These are phyloP conservation scores for Trochalopteron elliotii DNA, from an alignment of 2,113 vertebrate species.

Conservation along the genomic window DNA sequence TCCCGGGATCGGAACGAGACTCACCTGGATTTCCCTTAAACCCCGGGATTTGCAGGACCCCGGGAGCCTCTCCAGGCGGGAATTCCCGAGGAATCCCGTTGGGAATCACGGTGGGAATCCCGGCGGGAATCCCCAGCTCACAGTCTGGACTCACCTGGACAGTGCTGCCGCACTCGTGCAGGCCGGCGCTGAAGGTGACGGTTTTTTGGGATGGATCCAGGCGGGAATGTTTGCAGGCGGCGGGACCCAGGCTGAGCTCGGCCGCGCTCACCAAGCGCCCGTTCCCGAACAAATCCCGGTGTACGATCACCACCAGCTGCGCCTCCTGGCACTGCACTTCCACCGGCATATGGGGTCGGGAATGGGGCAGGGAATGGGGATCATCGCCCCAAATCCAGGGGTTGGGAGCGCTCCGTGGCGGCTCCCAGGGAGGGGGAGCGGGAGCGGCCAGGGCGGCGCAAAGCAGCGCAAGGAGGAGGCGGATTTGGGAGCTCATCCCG, in stretches of 20 bases:
- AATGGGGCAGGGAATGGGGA: rapidly evolving
- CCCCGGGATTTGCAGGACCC: too few species aligned
- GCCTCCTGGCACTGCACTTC: slow-evolving; percentile 11
- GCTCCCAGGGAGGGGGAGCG: neutral
- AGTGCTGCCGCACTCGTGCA: slow-evolving; percentile 3
- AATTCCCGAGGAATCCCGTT: neutral
- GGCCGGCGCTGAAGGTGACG: neutral
- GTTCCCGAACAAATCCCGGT: slow-evolving; percentile 27
- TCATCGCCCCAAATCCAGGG: rapidly evolving
- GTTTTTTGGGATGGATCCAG: neutral
- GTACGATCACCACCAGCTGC: slow-evolving; percentile 1
- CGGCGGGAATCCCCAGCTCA: neutral
- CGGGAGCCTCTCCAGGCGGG: neutral
- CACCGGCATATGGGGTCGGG: too few species aligned
- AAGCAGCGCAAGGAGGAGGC: neutral
- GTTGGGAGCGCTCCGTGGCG: rapidly evolving
- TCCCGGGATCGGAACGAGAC: rapidly evolving
- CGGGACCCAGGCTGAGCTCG: neutral
- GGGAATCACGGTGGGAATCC: too few species aligned
- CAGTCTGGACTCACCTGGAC: neutral
- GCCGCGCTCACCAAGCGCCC: neutral
- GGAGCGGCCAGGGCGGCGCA: neutral
- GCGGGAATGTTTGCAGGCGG: neutral
- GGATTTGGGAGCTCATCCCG: neutral
- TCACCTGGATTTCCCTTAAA: neutral